A percentile compares a stretch with the other conserved stretches of the same genome.
Conservation (phyloP, 2,888 invertebrate species). For the Amphimallon solstitiale region DNA sequence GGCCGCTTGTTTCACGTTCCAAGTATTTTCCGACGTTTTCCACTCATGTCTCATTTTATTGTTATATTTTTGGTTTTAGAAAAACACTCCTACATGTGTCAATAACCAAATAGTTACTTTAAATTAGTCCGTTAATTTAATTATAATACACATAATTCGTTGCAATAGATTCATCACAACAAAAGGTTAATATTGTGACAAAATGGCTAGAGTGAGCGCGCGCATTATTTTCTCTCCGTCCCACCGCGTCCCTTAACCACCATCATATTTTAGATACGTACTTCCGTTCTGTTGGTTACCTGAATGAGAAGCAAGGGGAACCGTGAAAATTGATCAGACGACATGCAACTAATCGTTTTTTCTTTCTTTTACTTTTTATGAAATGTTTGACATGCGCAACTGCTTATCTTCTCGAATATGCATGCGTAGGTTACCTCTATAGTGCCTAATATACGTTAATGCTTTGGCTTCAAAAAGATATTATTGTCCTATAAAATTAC, state of each 20-base stretch:
- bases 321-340: conserved; percentile 50
- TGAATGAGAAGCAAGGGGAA: conserved; percentile 39
- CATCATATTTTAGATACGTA: conserved; percentile 41
- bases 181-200: conserved; percentile 65
- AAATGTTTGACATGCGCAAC: conserved; percentile 29
- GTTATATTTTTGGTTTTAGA: conserved; percentile 5
- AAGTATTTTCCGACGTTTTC: conserved; percentile 44
- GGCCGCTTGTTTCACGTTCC: conserved; percentile 53
- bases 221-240: conserved; percentile 51
- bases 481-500: too few species aligned
- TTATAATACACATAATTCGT: conserved; percentile 59
- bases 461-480: too few species aligned
- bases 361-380: conserved; percentile 40
- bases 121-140: conserved; percentile 51
- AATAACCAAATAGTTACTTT: conserved; percentile 27
- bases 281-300: conserved; percentile 44
- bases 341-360: conserved; percentile 47
- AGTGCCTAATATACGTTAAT: too few species aligned
- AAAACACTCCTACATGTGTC: conserved; percentile 41
- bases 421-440: too few species aligned
- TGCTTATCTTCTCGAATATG: background rate
- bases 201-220: conserved; percentile 61
- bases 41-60: conserved; percentile 36
- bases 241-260: conserved; percentile 34
- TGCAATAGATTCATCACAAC: conserved; percentile 62